Percentiles rank a stretch among this genome's conserved stretches.
Conservation (phyloP, 2,888 invertebrate genomes). For the Imbricaverruca yamaguchii region DNA sequence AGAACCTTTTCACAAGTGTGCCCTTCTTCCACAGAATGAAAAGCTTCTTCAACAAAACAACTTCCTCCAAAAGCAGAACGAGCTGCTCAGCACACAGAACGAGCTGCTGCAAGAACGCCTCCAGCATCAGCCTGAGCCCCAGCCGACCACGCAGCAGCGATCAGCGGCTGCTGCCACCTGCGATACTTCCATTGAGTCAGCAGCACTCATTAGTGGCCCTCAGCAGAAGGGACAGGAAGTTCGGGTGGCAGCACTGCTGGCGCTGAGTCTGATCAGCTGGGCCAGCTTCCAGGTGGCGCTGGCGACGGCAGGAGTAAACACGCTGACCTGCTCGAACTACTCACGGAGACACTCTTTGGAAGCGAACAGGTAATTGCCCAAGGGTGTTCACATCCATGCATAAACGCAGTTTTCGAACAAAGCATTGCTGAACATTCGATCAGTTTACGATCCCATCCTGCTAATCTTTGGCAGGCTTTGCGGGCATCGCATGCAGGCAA, state of each 20-base stretch:
- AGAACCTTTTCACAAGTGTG: no score
- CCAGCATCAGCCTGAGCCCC: neutral
- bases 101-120: neutral
- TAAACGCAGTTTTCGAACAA: no score
- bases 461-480: no score
- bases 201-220: conserved; percentile 23
- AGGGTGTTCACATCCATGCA: neutral
- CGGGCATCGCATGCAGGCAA: no score
- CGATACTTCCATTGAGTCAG: conserved; percentile 2
- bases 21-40: neutral
- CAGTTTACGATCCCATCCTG: no score
- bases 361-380: neutral
- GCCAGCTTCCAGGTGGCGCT: conserved; percentile 14
- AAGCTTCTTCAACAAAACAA: conserved; percentile 3
- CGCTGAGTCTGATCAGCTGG: conserved; percentile 15
- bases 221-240: conserved; percentile 19
- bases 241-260: conserved; percentile 5
- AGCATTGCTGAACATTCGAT: no score
- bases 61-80: neutral
- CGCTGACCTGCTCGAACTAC: conserved; percentile 1
- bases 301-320: neutral
- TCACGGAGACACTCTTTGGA: neutral
- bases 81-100: conserved; percentile 7
- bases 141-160: neutral
- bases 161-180: neutral